phyloP scores from a whole-genome alignment of 2,888 invertebrate species.

The Steromphala cineraria region DNA sequence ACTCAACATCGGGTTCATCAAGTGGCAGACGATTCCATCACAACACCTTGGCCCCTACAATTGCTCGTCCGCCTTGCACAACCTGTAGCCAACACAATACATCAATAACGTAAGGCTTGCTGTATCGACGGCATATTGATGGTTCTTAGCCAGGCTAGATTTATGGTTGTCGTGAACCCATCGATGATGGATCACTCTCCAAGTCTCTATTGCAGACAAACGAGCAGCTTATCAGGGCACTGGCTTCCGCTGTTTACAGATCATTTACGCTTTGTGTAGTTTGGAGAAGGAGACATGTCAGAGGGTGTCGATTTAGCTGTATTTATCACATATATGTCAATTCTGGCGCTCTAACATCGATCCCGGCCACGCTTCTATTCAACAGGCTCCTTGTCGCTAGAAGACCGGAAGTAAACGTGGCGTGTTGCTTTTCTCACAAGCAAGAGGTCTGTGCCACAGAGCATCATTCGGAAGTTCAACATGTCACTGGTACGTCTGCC shows the following conservation, averaged over 20 bases:
- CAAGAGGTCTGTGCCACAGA: neutral
- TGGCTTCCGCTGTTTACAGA: neutral
- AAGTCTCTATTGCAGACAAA: neutral
- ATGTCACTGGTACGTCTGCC: neutral
- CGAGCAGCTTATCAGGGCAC: neutral
- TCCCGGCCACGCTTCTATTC: neutral
- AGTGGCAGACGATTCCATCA: neutral
- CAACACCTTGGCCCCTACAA: neutral
- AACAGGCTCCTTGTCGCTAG: neutral
- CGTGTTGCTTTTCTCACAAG: neutral
- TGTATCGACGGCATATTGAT: neutral
- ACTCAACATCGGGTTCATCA: neutral
- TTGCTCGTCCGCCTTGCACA: neutral
- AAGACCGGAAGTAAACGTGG: neutral
- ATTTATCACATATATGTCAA: constrained; percentile 10
- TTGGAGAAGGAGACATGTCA: neutral
- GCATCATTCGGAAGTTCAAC: neutral
- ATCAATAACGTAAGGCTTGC: neutral
- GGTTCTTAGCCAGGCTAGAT: neutral
- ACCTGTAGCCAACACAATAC: neutral
- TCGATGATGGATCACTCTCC: neutral
- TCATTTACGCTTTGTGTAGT: constrained; percentile 4
- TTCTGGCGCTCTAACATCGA: neutral
- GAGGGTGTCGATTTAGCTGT: neutral
- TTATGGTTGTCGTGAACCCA: neutral